Conservation (phyloP, 53 echinoderm and acorn worm species). For the Antedon mediterranea region DNA sequence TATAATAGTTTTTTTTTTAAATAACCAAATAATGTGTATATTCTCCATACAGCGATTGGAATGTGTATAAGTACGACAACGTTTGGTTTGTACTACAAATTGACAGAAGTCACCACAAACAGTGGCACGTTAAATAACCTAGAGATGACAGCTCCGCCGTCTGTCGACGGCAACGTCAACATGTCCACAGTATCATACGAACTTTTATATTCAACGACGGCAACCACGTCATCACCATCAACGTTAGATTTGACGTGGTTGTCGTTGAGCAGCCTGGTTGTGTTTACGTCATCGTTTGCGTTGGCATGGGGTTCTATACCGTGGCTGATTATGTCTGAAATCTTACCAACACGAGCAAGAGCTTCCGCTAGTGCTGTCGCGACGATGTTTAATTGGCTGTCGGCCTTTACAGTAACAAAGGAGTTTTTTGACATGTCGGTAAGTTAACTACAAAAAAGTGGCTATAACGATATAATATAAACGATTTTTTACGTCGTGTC, state of each 20-base stretch:
- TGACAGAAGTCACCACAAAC: conserved; percentile 5
- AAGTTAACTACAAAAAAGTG: too few species aligned
- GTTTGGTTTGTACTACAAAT: conserved; percentile 70
- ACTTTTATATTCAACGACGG: too few species aligned
- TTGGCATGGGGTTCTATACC: conserved; percentile 91
- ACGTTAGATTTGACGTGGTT: conserved; percentile 41
- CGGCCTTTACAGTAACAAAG: conserved; percentile 67
- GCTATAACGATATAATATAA: too few species aligned
- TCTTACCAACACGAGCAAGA: conserved; percentile 76
- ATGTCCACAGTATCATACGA: neutral
- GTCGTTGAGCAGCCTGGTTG: conserved; percentile 53
- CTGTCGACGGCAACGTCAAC: too few species aligned
- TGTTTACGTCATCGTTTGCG: conserved; percentile 77
- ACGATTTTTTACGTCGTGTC: too few species aligned
- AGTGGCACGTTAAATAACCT: neutral
- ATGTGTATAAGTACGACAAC: conserved; percentile 68
- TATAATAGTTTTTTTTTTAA: too few species aligned
- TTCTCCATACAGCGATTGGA: conserved; percentile 32
- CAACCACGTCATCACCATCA: neutral
- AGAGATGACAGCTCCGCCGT: too few species aligned
- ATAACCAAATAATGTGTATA: too few species aligned
- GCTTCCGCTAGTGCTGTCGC: conserved; percentile 70
- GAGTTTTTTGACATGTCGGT: conserved; percentile 50
- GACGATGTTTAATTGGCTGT: conserved; percentile 64
- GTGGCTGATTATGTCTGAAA: conserved; percentile 92